Evolutionary conservation across 2,113 vertebrate species (phyloP), one percentile per base, ranked within the genome.

Genomic region (Tyto alba): DNA sequence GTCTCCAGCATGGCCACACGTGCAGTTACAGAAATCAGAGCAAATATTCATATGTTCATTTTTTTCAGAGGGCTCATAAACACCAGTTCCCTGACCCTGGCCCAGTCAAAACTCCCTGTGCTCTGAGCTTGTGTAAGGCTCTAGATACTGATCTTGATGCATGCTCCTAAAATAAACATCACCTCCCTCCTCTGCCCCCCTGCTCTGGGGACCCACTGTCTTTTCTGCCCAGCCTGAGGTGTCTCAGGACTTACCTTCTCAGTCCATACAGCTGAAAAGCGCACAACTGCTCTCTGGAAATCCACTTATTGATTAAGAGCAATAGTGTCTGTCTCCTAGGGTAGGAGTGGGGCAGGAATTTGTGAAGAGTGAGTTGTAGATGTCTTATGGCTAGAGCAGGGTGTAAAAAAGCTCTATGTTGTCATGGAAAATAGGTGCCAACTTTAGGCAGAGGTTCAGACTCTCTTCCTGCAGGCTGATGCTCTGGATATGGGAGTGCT

Each of bases 21-120:
- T 11, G 13, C 32, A 8, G 34, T 15, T 53, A 2, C 0, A 11
- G 73, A 47, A 85, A 55, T 29, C 0, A 0, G 45, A 60, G 43
- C 26, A 40, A 11, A 60, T 7, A 38, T 2, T 56, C 29, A 16
- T 1, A 13, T 12, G 3, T 17, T 11, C 3, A 2, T 16, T 25
- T 67, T 45, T 79, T 30, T n/a, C n/a, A 34, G 13, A 83, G 9
- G 21, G 7, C 30, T 52, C 34, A 19, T 62, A 52, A 63, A 19
- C 17, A 55, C 7, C 76, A 59, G 6, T 25, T 62, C 16, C 23
- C 56, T 47, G 25, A 4, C 55, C 14, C 6, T 52, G 20, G 18
- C 26, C 5, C 7, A 16, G 7, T 15, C 27, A 30, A 43, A 52
- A 13, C 27, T 29, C 14, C 13, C 14, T 3, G 5, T 48, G 38